A percentile compares a stretch with the other conserved stretches of the same genome.
These are phyloP conservation scores for Mimumesa dahlbomi DNA, from an alignment of 2,888 invertebrate species.

Conservation along the genomic window DNA sequence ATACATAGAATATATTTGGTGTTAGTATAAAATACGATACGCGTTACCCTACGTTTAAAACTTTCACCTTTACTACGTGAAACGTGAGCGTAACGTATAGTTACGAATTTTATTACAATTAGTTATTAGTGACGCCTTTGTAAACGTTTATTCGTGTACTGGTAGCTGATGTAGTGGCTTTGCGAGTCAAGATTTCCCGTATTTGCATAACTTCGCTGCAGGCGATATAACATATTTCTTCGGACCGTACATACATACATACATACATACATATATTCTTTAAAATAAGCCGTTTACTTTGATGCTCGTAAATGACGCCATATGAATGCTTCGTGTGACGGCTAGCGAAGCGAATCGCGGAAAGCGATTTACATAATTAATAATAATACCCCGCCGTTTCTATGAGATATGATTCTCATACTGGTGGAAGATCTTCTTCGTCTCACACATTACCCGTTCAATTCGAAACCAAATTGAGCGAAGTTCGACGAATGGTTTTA, in stretches of 20 bases:
- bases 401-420: conserved; percentile 43
- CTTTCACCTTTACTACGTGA: neutral
- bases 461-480: conserved; percentile 8
- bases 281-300: conserved; percentile 3
- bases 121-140: no score
- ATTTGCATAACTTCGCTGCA: conserved; percentile 1
- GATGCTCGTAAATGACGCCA: conserved; percentile 13
- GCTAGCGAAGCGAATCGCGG: conserved; percentile 32
- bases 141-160: neutral
- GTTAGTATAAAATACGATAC: neutral
- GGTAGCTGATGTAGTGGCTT: neutral
- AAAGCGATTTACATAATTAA: conserved; percentile 53
- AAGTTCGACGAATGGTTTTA: conserved; percentile 22
- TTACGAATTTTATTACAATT: neutral
- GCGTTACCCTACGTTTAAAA: neutral
- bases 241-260: neutral
- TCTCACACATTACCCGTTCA: neutral
- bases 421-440: conserved; percentile 1
- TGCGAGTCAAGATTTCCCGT: neutral
- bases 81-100: no score
- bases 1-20: neutral
- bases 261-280: neutral
- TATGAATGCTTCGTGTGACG: conserved; percentile 23
- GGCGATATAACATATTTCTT: neutral
- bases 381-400: conserved; percentile 50